Conservation (phyloP, 2,113 vertebrate species). For the Paradisaea rubra region DNA sequence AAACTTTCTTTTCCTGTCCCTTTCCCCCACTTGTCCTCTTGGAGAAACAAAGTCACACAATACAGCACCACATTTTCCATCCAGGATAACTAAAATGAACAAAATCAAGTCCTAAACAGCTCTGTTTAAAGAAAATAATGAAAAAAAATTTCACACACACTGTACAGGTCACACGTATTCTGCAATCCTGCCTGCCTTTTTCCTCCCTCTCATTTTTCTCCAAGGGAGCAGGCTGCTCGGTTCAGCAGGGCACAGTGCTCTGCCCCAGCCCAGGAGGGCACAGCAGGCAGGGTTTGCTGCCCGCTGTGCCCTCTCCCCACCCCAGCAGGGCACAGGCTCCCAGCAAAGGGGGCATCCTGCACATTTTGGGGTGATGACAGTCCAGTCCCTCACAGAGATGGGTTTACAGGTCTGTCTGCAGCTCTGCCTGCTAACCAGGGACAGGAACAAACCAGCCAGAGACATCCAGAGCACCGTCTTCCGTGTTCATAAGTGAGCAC, state of each 20-base stretch:
- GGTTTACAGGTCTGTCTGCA: neutral
- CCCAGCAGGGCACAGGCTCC: neutral
- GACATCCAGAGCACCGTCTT: fast-evolving
- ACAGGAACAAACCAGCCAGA: neutral
- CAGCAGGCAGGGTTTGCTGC: neutral
- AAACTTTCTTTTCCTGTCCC: neutral
- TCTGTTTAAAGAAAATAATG: neutral
- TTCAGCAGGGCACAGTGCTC: neutral
- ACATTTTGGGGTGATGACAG: neutral
- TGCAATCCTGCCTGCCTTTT: neutral
- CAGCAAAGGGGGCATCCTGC: neutral
- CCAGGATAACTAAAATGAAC: neutral
- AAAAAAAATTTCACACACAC: no score
- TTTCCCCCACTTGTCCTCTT: neutral
- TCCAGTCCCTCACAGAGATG: neutral
- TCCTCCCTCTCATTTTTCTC: neutral
- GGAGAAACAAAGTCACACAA: neutral
- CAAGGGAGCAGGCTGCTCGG: neutral
- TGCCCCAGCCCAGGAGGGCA: neutral
- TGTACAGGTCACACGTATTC: neutral
- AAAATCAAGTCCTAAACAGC: neutral
- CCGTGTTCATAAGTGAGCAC: fast-evolving
- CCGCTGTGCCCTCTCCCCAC: fast-evolving
- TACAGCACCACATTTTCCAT: neutral
- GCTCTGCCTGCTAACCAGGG: neutral